Evolutionary conservation across 2,113 vertebrate species (phyloP).

Genomic region (Callorhinus ursinus): DNA sequence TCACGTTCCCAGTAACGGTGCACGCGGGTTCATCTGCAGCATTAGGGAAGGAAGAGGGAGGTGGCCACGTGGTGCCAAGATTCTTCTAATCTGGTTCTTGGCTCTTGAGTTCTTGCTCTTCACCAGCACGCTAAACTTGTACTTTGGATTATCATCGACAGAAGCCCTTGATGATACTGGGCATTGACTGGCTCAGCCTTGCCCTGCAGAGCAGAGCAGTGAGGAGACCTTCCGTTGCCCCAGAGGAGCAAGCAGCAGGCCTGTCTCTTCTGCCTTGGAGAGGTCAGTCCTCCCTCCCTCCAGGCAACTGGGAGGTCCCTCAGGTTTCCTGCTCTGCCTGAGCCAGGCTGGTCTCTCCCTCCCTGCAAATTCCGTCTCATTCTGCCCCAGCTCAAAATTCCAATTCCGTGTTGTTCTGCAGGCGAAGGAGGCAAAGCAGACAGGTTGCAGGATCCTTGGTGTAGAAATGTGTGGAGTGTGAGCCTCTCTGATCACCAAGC

Average conservation of each 20-base stretch:
- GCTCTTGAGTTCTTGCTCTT: background rate
- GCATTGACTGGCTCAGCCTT: background rate
- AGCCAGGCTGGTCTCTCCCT: background rate
- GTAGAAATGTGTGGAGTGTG: background rate
- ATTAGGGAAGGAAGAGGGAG: too few species aligned
- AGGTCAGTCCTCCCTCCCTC: background rate
- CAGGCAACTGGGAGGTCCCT: background rate
- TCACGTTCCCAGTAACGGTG: rapidly evolving
- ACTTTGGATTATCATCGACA: background rate
- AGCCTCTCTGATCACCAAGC: background rate
- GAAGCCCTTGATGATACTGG: background rate
- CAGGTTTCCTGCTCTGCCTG: too few species aligned
- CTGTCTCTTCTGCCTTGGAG: background rate
- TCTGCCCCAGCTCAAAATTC: background rate
- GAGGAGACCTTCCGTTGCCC: background rate
- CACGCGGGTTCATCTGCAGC: background rate
- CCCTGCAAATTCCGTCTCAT: background rate
- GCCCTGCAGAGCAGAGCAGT: background rate
- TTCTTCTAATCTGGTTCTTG: background rate
- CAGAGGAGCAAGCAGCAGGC: background rate
- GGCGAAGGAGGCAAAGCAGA: background rate
- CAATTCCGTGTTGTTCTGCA: background rate
- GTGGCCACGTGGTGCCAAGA: background rate
- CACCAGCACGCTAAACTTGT: background rate
- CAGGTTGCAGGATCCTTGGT: background rate